Base-by-base conservation (phyloP, 2,888 invertebrate species). In the Ophioninae sp. region DNA sequence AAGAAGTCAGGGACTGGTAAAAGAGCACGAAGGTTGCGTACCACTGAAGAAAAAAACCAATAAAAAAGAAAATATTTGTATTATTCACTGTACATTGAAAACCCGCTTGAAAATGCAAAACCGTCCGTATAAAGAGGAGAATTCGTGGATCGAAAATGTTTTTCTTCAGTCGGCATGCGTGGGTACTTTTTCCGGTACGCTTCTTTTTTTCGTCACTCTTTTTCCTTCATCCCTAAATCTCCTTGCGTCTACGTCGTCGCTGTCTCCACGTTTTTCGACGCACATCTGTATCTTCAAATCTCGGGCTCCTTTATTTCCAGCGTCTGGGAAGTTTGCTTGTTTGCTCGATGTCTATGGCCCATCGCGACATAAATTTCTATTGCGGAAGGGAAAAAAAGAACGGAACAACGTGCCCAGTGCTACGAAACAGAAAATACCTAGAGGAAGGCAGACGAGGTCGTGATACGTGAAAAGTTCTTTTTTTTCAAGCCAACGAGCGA, bases 261-360 rank as follows among this genome's bases (percentile, higher is more conserved):
- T n/a, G n/a, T 61, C 50, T 50, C 21, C 20, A 39, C 21, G 44
- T 21, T 23, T 50, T 65, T 68, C 41, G n/a, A 7, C 65, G 23
- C 62, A 41, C 62, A 50, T 37, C 65, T n/a, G 61, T 50, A 61
- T 59, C 7, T 62, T 21, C n/a, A 61, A 61, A 72, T 13, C 21
- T 68, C 30, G 59, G 50, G 21, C 70, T 68, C 50, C 17, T 86
- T 83, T 79, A 77, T 87, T 79, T 81, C 70, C 81, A 75, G 82
- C 85, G 81, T 85, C 86, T 83, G 83, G 79, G 76, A 87, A 87
- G 83, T 86, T 87, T 76, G 73, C 81, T 86, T 87, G 85, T 87
- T 87, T 81, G 84, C 82, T 79, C 81, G 82, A 84, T 68, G 84
- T 84, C 85, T 79, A 80, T 82, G 41, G 73, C 81, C 76, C 81